phyloP scores from a whole-genome alignment of 2,888 invertebrate genomes.

The Diplolepis rosae region DNA sequence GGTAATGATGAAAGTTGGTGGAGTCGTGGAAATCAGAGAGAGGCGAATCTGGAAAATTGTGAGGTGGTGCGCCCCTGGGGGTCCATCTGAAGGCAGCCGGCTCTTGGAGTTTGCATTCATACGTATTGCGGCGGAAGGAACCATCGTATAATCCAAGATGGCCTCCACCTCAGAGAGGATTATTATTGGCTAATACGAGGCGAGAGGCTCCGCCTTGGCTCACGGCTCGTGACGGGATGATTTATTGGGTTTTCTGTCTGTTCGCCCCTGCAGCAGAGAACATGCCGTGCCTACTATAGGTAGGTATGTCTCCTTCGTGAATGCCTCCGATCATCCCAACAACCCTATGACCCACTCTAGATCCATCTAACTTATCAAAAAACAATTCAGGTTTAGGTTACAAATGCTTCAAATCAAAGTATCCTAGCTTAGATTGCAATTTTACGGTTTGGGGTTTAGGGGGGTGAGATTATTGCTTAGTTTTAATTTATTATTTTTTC shows the following conservation, averaged over 20 bases:
- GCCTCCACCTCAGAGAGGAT: constrained; percentile 76
- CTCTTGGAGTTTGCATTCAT: constrained; percentile 70
- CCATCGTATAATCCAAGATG: constrained; percentile 76
- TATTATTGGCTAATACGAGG: constrained; percentile 79
- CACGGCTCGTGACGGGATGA: constrained; percentile 77
- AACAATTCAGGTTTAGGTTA: not conserved
- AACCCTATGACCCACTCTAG: not conserved
- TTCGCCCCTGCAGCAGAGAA: constrained; percentile 71
- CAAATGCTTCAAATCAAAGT: not conserved
- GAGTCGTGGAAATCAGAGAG: constrained; percentile 1
- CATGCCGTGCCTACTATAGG: constrained; percentile 63
- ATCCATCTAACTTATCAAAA: not conserved
- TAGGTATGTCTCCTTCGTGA: constrained; percentile 40
- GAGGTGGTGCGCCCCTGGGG: constrained; percentile 63
- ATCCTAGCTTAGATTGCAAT: no score
- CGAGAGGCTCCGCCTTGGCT: constrained; percentile 77
- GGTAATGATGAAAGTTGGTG: not conserved
- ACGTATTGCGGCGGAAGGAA: constrained; percentile 72
- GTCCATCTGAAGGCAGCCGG: constrained; percentile 62
- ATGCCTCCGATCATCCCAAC: constrained; percentile 17
- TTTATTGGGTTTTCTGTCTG: constrained; percentile 76
- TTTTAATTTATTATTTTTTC: no score
- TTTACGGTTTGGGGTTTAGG: no score
- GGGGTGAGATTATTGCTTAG: no score
- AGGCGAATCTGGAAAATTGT: constrained; percentile 47